A percentile compares a stretch with the other conserved stretches of the same genome.
phyloP scores from a whole-genome alignment of 2,888 invertebrate genomes.

The Gymnoscelis rufifasciata region DNA sequence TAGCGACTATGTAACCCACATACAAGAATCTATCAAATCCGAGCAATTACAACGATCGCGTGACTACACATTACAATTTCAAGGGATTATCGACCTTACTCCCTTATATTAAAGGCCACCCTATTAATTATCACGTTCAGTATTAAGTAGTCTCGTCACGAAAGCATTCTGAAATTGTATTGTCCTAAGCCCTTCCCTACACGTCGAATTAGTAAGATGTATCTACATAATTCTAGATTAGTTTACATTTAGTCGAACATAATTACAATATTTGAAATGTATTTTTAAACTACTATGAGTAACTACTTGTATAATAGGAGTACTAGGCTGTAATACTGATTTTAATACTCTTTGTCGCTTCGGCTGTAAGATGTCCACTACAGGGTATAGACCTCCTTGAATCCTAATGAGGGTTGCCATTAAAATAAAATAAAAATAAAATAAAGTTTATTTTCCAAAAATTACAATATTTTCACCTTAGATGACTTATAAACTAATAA shows the following conservation, averaged over 20 bases:
- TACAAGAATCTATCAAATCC: conserved; percentile 12
- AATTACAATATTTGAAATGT: too few relatives aligned
- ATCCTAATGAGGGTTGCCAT: too few relatives aligned
- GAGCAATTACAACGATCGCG: conserved; percentile 20
- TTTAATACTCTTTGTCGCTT: too few relatives aligned
- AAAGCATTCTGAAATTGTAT: conserved; percentile 17
- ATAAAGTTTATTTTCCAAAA: too few relatives aligned
- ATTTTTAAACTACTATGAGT: too few relatives aligned
- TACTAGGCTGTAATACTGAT: too few relatives aligned
- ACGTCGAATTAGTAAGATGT: not conserved
- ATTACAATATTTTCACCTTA: too few relatives aligned
- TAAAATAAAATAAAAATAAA: too few relatives aligned
- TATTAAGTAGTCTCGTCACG: conserved; percentile 26
- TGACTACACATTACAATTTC: conserved; percentile 22
- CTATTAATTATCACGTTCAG: conserved; percentile 24
- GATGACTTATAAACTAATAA: too few relatives aligned
- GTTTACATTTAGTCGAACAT: not conserved
- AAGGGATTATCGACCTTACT: conserved; percentile 23
- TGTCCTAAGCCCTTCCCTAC: conserved; percentile 6
- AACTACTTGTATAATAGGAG: too few relatives aligned
- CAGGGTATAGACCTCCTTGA: too few relatives aligned
- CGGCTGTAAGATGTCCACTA: too few relatives aligned
- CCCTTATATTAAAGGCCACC: conserved; percentile 18
- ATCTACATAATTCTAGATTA: not conserved
- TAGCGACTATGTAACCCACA: conserved; percentile 1